Evolutionary conservation across 2,797 vertebrate species (phyloP), one percentile per base, ranked within the genome.

Genomic region (Poecile montanus): DNA sequence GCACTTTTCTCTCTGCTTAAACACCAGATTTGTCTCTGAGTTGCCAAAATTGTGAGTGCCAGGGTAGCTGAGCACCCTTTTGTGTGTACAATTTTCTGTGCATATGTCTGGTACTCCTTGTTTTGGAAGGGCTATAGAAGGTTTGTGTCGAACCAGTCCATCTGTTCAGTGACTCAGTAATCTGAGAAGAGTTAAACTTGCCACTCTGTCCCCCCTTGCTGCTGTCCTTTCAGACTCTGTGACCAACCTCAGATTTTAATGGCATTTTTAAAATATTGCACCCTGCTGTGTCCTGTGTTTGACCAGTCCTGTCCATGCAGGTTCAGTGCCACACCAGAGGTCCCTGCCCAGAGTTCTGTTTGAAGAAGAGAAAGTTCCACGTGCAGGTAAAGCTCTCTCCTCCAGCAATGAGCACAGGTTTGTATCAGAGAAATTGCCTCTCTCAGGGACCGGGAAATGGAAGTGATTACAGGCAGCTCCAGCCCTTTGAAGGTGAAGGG

Each of bases 81-180:
- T 34, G 75, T 85, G 76, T 2, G 85, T 78, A 62, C 83, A 91
- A 42, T 83, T 90, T 91, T 78, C 57, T 32, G 51, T 86, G 29
- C 91, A 56, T 94, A 56, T 91, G 88, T 90, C 91, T 94, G 85
- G 78, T 94, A 47, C 62, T 89, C 82, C 91, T 93, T 83, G 74
- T 77, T 94, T 81, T 93, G 91, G 88, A 89, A 85, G 32, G 93
- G 61, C 85, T 90, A 8, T 63, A 36, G 95, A 51, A 62, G 66
- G 83, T 94, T 94, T 89, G 9, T 85, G 58, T 72, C 6, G 23
- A 95, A 54, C 79, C 76, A 61, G 82, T 44, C 94, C 94, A 90
- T 94, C 91, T 95, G 96, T 75, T 95, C 89, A 62, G 76, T 45
- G 66, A 88, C 80, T 94, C 44, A 81, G 65, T 68, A 29, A 65